A percentile compares a stretch with the other conserved stretches of the same genome.
These are phyloP conservation scores for Rhaphigaster nebulosa DNA, from an alignment of 2,888 invertebrate species.

Conservation along the genomic window DNA sequence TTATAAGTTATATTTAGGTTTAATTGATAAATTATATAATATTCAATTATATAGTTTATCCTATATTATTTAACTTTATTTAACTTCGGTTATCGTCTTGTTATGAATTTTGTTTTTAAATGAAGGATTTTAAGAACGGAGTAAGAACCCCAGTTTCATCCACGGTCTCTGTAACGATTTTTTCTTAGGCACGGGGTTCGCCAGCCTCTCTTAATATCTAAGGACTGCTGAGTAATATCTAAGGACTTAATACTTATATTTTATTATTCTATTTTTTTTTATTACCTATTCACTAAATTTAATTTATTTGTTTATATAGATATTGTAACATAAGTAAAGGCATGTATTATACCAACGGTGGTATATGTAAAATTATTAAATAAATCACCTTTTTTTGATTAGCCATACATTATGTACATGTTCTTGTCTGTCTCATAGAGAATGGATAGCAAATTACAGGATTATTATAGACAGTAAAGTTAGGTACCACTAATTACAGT, in stretches of 20 bases:
- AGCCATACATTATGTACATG: too few relatives aligned
- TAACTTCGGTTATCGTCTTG: neutral
- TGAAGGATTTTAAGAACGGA: neutral
- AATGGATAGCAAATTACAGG: too few relatives aligned
- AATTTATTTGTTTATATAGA: too few relatives aligned
- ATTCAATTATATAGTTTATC: neutral
- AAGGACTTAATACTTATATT: neutral
- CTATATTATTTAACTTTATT: too few relatives aligned
- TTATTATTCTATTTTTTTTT: neutral
- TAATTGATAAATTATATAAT: neutral
- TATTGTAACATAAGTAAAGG: too few relatives aligned
- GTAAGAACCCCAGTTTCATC: neutral
- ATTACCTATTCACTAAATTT: neutral
- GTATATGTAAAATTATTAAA: too few relatives aligned
- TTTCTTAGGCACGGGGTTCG: neutral
- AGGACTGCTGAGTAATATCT: too few relatives aligned
- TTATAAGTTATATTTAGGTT: neutral
- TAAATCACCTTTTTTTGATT: too few relatives aligned
- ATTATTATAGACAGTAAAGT: too few relatives aligned
- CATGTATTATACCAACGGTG: too few relatives aligned
- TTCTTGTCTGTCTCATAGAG: too few relatives aligned
- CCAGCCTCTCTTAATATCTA: conserved; percentile 4
- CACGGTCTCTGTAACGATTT: neutral
- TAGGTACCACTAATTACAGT: too few relatives aligned
- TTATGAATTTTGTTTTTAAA: neutral